phyloP scores from a whole-genome alignment of 1,140 invertebrate genomes.

The Pseudomyrmex pallidus region DNA sequence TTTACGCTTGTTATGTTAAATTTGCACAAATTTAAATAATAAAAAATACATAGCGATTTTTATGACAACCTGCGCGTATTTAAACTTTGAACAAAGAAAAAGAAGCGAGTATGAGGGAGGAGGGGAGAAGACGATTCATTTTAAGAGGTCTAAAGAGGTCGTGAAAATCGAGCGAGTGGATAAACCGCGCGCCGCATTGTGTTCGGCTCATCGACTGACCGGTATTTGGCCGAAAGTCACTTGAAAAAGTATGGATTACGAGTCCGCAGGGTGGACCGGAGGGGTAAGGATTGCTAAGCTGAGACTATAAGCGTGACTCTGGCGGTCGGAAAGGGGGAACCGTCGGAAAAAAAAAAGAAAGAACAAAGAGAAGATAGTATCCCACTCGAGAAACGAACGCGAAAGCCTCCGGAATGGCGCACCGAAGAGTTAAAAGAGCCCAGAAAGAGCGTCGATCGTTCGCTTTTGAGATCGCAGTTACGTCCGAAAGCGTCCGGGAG shows the following conservation, averaged over 20 bases:
- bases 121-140: constrained; percentile 36
- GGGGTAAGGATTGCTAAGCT: constrained; percentile 27
- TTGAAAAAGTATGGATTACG: constrained; percentile 72
- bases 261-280: constrained; percentile 48
- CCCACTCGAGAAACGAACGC: constrained; percentile 56
- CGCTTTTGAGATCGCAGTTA: constrained; percentile 55
- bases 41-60: not conserved
- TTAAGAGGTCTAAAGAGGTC: constrained; percentile 57
- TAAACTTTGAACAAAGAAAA: constrained; percentile 11
- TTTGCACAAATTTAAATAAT: no score
- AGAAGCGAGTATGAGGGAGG: not conserved
- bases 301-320: constrained; percentile 36
- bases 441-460: constrained; percentile 62
- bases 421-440: constrained; percentile 64
- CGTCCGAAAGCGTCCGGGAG: constrained; percentile 59
- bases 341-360: constrained; percentile 44
- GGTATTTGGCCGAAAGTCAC: constrained; percentile 67
- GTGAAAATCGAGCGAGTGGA: constrained; percentile 61
- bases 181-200: constrained; percentile 65
- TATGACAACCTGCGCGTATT: not conserved
- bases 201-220: constrained; percentile 64
- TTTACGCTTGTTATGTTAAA: no score
- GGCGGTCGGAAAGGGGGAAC: constrained; percentile 47
- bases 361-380: constrained; percentile 52
- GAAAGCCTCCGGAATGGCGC: constrained; percentile 60